Percentiles rank a stretch among this genome's conserved stretches.
phyloP scores from a whole-genome alignment of 2,113 vertebrate species.

The Zosterops japonicus region DNA sequence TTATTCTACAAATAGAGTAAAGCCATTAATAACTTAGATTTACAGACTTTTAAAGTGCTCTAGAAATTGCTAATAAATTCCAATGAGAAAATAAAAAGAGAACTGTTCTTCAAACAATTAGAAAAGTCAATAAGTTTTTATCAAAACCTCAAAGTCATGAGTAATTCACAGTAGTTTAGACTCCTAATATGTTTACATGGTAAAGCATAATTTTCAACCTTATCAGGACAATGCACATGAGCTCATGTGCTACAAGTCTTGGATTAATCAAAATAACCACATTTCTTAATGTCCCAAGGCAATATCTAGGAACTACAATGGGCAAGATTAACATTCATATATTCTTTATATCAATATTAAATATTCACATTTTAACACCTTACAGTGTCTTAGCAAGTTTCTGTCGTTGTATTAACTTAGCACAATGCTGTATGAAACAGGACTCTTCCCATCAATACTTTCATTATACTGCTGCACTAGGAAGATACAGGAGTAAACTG shows the following conservation, averaged over 20 bases:
- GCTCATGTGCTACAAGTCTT: not conserved
- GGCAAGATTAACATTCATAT: constrained; percentile 55
- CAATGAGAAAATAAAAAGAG: not conserved
- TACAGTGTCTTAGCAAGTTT: constrained; percentile 10
- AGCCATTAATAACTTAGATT: not conserved
- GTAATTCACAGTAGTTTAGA: constrained; percentile 46
- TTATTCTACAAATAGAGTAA: not conserved
- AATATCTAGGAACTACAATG: constrained; percentile 13
- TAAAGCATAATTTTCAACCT: constrained; percentile 65
- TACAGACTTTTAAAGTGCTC: constrained; percentile 3
- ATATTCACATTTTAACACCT: constrained; percentile 57
- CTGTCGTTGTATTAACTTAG: not conserved
- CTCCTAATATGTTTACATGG: constrained; percentile 62
- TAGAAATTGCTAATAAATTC: constrained; percentile 48
- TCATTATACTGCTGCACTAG: not conserved
- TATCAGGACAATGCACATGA: constrained; percentile 69
- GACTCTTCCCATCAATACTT: not conserved
- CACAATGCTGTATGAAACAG: not conserved
- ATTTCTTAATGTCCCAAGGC: constrained; percentile 31
- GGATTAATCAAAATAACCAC: constrained; percentile 58
- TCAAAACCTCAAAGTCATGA: constrained; percentile 40
- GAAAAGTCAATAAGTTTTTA: constrained; percentile 49
- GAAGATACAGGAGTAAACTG: not conserved
- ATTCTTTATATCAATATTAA: constrained; percentile 58
- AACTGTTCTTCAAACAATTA: constrained; percentile 45